These are phyloP conservation scores for Lampris megalopsis DNA, from an alignment of 2,113 vertebrate genomes.

Conservation along the genomic window DNA sequence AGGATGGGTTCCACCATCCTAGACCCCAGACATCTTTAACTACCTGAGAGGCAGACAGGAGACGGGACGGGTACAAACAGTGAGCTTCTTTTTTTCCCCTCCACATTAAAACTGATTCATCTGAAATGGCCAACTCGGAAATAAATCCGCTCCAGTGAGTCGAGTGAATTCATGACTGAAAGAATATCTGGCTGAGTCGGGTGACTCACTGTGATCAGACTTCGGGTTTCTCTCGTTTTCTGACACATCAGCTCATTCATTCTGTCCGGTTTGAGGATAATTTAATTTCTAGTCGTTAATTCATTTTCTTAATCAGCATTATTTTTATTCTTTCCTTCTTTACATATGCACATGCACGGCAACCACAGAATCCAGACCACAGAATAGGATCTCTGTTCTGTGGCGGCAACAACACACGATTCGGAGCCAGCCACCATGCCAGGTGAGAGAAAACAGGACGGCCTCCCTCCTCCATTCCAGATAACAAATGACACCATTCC, in stretches of 20 bases:
- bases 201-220: background rate
- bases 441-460: slow-evolving; percentile 35
- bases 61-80: too few species aligned
- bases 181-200: background rate
- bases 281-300: background rate
- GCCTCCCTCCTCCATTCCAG: slow-evolving; percentile 33
- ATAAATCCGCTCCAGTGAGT: slow-evolving; percentile 6
- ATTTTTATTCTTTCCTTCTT: too few species aligned
- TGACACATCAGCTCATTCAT: background rate
- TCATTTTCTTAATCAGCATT: too few species aligned
- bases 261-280: slow-evolving; percentile 7
- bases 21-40: too few species aligned
- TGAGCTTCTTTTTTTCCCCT: too few species aligned
- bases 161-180: background rate
- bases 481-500: slow-evolving; percentile 78
- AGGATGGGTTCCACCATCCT: too few species aligned
- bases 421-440: background rate
- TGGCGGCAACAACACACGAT: too few species aligned
- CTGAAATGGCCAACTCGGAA: background rate
- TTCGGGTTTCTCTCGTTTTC: too few species aligned
- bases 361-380: too few species aligned
- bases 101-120: too few species aligned
- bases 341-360: slow-evolving; percentile 3
- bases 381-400: too few species aligned
- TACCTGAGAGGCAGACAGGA: too few species aligned